Evolutionary conservation across 1,140 invertebrate genomes (phyloP), one percentile per base, ranked within the genome.

Genomic region (Tyrophagus putrescentiae): DNA sequence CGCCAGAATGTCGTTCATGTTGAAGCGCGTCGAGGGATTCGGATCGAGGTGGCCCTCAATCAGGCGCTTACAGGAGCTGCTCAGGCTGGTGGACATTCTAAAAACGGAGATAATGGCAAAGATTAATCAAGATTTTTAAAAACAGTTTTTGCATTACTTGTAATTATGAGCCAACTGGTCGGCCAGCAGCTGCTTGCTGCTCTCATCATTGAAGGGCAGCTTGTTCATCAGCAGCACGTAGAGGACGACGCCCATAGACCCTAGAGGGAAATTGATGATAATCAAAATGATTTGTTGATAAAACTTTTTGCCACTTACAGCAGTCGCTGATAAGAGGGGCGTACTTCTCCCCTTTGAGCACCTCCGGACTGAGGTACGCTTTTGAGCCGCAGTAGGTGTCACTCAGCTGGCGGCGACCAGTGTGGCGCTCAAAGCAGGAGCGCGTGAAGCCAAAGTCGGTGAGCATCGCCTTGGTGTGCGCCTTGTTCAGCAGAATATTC

Each of bases 401-500:
- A 28, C 21, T 27, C 7, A 31, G 21, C 57, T 61, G 11, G 11
- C 53, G 45, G 23, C 7, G 6, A 16, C 60, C 28, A 9, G 7
- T 62, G 7, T 60, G 11, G 13, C 7, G 7, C 9, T 39, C 23
- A 33, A 60, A 60, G 33, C 16, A 11, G 7, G 31, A 9, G 28
- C 56, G 7, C 7, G 21, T 32, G 23, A 60, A 62, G 23, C 60
- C 56, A 41, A 42, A 60, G 28, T 60, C 60, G 57, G 57, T 60
- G 28, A 62, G 9, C 25, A 11, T 59, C 23, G 18, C 13, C 9
- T 13, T 13, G 16, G 9, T 60, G 7, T 59, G 7, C n/a, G 9
- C 7, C 9, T 11, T 11, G 23, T 60, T 54, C 18, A 64, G 13
- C 16, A 64, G 32, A 32, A 62, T 23, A 33, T 60, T 62, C 23